Conservation (phyloP, 2,113 vertebrate genomes). For the Empidonax alnorum region DNA sequence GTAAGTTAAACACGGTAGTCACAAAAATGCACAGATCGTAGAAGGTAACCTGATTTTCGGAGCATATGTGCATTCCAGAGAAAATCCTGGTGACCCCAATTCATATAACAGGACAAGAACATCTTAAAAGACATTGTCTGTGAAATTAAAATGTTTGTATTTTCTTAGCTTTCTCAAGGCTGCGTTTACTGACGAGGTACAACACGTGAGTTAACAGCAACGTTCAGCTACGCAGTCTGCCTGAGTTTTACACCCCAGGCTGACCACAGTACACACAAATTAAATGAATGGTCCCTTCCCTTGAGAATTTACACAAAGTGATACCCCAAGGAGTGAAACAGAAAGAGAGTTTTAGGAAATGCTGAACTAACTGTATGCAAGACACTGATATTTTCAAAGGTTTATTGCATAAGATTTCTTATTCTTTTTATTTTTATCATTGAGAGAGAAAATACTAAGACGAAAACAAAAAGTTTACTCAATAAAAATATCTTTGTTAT, state of each 20-base stretch:
- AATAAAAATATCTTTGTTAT: not conserved
- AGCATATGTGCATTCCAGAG: not conserved
- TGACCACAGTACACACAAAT: accelerated
- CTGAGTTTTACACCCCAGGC: not conserved
- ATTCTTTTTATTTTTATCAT: not conserved
- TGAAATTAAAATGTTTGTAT: not conserved
- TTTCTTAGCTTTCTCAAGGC: accelerated
- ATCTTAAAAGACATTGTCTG: not conserved
- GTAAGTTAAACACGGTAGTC: not conserved
- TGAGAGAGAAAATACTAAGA: not conserved
- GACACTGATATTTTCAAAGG: not conserved
- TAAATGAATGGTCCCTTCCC: accelerated
- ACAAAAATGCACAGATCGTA: not conserved
- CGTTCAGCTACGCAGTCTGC: not conserved
- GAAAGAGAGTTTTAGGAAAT: not conserved
- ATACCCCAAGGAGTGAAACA: not conserved
- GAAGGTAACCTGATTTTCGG: not conserved
- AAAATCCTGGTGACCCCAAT: not conserved
- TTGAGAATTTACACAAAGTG: not conserved
- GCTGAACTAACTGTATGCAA: not conserved
- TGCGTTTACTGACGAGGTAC: not conserved
- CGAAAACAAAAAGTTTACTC: not conserved
- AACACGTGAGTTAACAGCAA: not conserved
- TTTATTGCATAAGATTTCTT: not conserved
- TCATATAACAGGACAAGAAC: not conserved